Conservation (phyloP, 2,888 invertebrate genomes). For the Spicauda simplicius region DNA sequence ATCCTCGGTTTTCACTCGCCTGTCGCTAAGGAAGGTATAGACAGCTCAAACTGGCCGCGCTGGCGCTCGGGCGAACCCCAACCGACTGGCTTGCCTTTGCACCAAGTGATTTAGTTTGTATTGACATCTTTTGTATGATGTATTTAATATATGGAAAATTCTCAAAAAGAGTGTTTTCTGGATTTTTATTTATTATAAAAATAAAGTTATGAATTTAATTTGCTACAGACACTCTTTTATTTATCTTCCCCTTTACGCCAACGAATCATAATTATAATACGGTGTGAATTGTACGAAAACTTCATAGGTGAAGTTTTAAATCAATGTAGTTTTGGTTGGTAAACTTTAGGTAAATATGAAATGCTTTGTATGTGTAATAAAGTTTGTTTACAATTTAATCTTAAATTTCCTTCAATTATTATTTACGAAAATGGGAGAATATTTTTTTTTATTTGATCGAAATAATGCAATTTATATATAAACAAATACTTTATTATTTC, state of each 20-base stretch:
- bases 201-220: conserved; percentile 85
- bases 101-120: conserved; percentile 85
- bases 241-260: conserved; percentile 25
- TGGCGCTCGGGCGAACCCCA: conserved; percentile 58
- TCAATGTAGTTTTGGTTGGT: too few relatives aligned
- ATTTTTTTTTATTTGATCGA: too few relatives aligned
- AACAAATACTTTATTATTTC: background rate
- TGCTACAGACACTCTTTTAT: conserved; percentile 62
- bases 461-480: too few relatives aligned
- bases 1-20: conserved; percentile 79
- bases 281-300: too few relatives aligned
- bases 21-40: conserved; percentile 57
- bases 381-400: too few relatives aligned
- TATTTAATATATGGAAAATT: conserved; percentile 82
- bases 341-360: too few relatives aligned
- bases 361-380: too few relatives aligned
- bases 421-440: too few relatives aligned
- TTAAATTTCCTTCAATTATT: too few relatives aligned
- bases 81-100: conserved; percentile 84
- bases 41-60: conserved; percentile 58
- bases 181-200: conserved; percentile 84
- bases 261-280: too few relatives aligned
- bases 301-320: too few relatives aligned
- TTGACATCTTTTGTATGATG: conserved; percentile 84
- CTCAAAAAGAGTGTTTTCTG: conserved; percentile 80